Conservation (phyloP, 1,140 invertebrate species). For the Meloidogyne chitwoodi region DNA sequence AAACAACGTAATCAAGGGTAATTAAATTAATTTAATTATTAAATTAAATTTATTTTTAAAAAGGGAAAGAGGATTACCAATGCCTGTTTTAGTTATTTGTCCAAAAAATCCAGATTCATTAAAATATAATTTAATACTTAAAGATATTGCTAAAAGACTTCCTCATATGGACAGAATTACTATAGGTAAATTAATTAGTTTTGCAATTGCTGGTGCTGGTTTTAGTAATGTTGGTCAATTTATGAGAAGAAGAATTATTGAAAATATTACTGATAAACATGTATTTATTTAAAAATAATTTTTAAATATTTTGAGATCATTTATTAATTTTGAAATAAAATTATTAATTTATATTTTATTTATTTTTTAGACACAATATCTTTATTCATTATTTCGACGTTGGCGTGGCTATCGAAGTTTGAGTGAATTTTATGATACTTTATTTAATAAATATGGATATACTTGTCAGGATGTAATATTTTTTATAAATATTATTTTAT, state of each 20-base stretch:
- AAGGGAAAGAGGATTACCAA: conserved; percentile 4
- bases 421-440: conserved; percentile 26
- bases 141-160: conserved; percentile 10
- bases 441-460: conserved; percentile 39
- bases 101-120: conserved; percentile 38
- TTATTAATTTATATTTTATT: no score
- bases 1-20: neutral
- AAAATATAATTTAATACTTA: conserved; percentile 15
- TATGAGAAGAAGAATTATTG: neutral
- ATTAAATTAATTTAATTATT: neutral
- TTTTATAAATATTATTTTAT: neutral
- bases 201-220: conserved; percentile 29
- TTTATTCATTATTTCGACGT: conserved; percentile 18
- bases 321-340: no score
- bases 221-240: conserved; percentile 22
- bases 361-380: neutral
- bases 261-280: neutral
- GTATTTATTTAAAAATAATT: neutral
- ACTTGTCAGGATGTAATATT: conserved; percentile 28
- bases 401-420: conserved; percentile 26
- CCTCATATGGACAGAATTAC: conserved; percentile 10
- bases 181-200: conserved; percentile 18
- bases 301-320: no score
- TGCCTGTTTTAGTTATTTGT: conserved; percentile 31
- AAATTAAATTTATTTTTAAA: neutral